Base-by-base conservation (phyloP, 2,113 vertebrate species). In the Asarcornis scutulata region DNA sequence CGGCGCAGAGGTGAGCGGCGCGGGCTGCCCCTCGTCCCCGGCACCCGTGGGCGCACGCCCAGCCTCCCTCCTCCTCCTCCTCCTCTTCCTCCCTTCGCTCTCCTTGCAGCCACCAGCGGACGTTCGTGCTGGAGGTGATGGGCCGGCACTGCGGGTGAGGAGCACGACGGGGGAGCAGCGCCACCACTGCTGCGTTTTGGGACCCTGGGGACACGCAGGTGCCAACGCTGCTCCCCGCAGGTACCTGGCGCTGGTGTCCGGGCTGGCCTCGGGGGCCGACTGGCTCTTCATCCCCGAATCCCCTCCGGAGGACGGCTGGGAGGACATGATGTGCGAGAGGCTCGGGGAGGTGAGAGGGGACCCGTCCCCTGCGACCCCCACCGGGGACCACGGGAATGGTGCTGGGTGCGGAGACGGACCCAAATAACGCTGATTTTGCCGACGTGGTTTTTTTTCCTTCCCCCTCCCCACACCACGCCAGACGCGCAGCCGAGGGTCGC, bases 71-170 rank as follows among this genome's bases (percentile, higher is more conserved):
- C n/a, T 58, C 31, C 34, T 81, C 27, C 22, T 46, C 29, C 48
- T 46, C 32, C 22, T 46, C 29, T 53, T 46, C 1, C 23, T 63
- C 60, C 36, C 5, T 78, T 44, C 86, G 25, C 3, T 92, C 48
- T 93, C 79, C 53, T 87, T 78, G 52, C 98, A 99, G 99, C 97
- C 99, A 99, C 96, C 99, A 99, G 98, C 98, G 99, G 91, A 99
- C 99, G 0, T 99, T 99, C 13, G 99, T 99, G 91, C 95, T 99
- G 96, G 99, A 99, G 96, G 99, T 99, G 93, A 99, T 99, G 99
- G 99, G 99, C 12, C 98, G 99, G 27, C 99, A 99, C 96, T 99
- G 99, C 0, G 99, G 99, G 99, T 99, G 95, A 98, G 98, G 96
- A 71, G 13, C 66, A n/a, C 22, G 6, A 5, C 14, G 8, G 14